phyloP scores from a whole-genome alignment of 2,888 invertebrate species.

The Acronicta aceris region DNA sequence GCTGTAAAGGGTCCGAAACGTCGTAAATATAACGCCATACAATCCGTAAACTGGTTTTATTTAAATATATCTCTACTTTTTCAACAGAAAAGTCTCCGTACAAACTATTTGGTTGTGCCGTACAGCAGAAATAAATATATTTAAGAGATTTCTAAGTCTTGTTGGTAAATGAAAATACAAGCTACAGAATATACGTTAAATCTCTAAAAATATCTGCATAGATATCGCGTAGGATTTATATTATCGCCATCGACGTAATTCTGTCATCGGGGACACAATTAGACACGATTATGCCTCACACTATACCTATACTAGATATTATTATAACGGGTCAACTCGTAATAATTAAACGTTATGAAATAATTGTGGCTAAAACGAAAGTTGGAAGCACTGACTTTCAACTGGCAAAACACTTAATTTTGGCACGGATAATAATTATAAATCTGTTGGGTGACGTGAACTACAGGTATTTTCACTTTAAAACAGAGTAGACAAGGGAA shows the following conservation, averaged over 20 bases:
- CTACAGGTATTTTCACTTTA: conserved; percentile 19
- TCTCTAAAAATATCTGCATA: conserved; percentile 67
- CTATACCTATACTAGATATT: conserved; percentile 44
- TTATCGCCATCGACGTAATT: conserved; percentile 75
- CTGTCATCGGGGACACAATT: conserved; percentile 77
- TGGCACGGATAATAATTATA: conserved; percentile 18
- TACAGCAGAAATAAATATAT: no score
- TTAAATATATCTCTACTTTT: no score
- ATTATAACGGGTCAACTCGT: conserved; percentile 20
- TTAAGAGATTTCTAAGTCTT: not conserved
- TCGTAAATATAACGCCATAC: no score
- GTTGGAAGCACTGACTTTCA: conserved; percentile 15
- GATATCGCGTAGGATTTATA: conserved; percentile 63
- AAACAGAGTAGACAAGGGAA: conserved; percentile 10
- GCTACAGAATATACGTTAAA: conserved; percentile 67
- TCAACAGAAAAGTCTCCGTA: no score
- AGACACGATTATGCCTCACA: conserved; percentile 64
- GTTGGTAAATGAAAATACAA: conserved; percentile 47
- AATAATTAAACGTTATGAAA: conserved; percentile 30
- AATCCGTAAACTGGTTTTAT: no score
- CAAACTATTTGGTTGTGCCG: not conserved
- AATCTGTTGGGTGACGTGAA: conserved; percentile 27
- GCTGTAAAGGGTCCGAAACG: no score
- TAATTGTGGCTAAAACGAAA: conserved; percentile 29
- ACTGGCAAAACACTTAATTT: no score